Percentiles rank a stretch among this genome's conserved stretches.
These are phyloP conservation scores for Odontothrips loti DNA, from an alignment of 2,888 invertebrate genomes.

Conservation along the genomic window DNA sequence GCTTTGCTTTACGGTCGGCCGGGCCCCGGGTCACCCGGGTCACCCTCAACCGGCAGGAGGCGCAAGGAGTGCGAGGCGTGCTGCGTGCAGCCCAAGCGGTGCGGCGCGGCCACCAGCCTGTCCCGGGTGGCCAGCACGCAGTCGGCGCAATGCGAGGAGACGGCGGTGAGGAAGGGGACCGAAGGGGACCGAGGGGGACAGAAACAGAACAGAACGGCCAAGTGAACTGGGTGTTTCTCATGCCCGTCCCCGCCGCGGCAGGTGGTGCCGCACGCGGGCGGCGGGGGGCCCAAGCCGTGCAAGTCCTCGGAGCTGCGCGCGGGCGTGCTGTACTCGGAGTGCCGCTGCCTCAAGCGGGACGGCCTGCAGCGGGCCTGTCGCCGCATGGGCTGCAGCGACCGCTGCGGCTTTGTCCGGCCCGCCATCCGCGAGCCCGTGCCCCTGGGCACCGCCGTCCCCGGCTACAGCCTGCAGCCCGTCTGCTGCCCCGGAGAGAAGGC, in stretches of 20 bases:
- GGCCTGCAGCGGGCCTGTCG: background rate
- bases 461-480: background rate
- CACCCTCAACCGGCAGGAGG: too few relatives aligned
- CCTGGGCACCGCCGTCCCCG: background rate
- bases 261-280: background rate
- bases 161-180: background rate
- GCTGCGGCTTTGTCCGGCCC: constrained; percentile 7
- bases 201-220: background rate
- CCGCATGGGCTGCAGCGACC: background rate
- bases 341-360: constrained; percentile 16
- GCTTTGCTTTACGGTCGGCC: too few relatives aligned
- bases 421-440: background rate
- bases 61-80: background rate
- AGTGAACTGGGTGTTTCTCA: too few relatives aligned
- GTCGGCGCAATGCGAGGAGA: background rate
- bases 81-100: background rate
- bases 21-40: too few relatives aligned
- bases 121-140: background rate
- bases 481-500: background rate
- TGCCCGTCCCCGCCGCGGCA: background rate
- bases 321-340: background rate
- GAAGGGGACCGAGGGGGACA: too few relatives aligned
- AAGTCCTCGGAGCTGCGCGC: constrained; percentile 7
- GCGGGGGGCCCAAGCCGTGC: background rate
- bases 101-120: background rate